Percentiles rank a stretch among this genome's conserved stretches.
phyloP scores from a whole-genome alignment of 2,888 invertebrate species.

The Cancer borealis region DNA sequence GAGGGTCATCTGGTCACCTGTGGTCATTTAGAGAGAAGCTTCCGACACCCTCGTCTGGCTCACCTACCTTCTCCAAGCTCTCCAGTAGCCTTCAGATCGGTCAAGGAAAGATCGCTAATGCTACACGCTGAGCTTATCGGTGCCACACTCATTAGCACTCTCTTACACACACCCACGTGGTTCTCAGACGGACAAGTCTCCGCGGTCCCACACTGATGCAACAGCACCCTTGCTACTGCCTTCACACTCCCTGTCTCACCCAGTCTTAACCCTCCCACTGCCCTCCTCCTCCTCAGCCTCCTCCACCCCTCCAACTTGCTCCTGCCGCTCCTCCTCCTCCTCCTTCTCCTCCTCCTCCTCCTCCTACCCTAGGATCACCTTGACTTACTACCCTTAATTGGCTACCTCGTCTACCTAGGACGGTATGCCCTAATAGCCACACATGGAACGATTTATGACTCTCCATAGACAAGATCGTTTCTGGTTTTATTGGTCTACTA shows the following conservation, averaged over 20 bases:
- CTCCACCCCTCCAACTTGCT: conserved; percentile 48
- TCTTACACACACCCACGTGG: conserved; percentile 51
- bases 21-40: not conserved
- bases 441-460: conserved; percentile 43
- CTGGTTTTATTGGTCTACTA: conserved; percentile 53
- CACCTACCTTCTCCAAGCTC: conserved; percentile 44
- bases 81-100: not conserved
- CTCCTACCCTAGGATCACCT: conserved; percentile 50
- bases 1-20: not conserved
- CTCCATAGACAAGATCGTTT: conserved; percentile 48
- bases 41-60: not conserved
- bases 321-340: conserved; percentile 41
- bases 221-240: conserved; percentile 58
- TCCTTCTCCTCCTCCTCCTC: conserved; percentile 11
- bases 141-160: conserved; percentile 28
- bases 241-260: conserved; percentile 49
- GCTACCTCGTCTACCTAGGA: conserved; percentile 46
- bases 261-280: conserved; percentile 54
- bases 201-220: conserved; percentile 54
- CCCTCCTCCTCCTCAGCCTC: conserved; percentile 46
- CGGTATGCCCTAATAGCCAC: conserved; percentile 50
- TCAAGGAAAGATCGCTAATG: not conserved
- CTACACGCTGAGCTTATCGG: not conserved
- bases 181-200: conserved; percentile 43
- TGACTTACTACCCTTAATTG: conserved; percentile 60